Base-by-base conservation (phyloP, 2,113 vertebrate species). In the Muscicapa adusta region DNA sequence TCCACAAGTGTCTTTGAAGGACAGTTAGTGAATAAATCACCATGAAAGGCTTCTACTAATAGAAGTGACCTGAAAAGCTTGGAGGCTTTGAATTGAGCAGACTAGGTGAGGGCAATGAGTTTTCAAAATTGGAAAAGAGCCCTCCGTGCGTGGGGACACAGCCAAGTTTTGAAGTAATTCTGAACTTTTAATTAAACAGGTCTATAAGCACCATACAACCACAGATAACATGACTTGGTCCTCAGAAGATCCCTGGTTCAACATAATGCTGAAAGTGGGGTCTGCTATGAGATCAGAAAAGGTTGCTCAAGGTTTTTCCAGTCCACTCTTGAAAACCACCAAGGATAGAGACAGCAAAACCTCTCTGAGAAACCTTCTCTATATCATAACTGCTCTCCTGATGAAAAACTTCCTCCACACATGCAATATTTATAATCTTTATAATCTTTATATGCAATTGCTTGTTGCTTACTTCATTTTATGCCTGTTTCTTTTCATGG, bases 291-390 rank as follows among this genome's bases (percentile, higher is more conserved):
- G 48, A 33, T 67, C 26, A 78, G 24, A 65, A 26, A 45, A 28
- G 1, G 8, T 45, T 82, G 10, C 12, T 83, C 62, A 75, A 75
- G 18, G 15, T 24, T 75, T 75, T 75, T 48, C 23, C 31, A 50
- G 42, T 3, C 0, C 0, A 17, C 6, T 66, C 33, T 54, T 50
- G 51, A 81, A 92, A 88, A 61, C 9, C 11, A 68, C 22, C 36
- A 33, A 56, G 33, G 33, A 45, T 3, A 2, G 14, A 91, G 31
- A 26, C 23, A 81, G 22, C 1, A 63, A 91, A 89, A 47, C 12
- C 17, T 50, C 28, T 22, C 0, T 18, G 9, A 22, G 16, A 70
- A 77, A 57, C 10, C 11, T 73, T 13, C 8, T 85, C 19, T 40
- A 2, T 4, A 2, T 65, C 2, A 42, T 65, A 24, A 56, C 10